phyloP scores from a whole-genome alignment of 2,113 vertebrate species.

The Genyomyrus donnyi region DNA sequence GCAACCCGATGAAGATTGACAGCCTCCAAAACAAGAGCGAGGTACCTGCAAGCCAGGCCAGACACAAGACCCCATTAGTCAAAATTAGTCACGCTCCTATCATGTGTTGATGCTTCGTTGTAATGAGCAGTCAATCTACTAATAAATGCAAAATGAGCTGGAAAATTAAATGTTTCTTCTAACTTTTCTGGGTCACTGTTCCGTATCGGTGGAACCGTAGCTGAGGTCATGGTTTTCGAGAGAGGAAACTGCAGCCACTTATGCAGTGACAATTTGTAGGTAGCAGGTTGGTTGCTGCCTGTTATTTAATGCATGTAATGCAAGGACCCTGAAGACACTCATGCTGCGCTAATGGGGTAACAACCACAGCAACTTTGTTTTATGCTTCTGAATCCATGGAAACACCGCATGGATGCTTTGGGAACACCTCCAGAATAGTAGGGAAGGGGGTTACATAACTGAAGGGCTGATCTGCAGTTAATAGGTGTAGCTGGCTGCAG shows the following conservation, averaged over 20 bases:
- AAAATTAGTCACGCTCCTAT: neutral
- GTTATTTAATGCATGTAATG: neutral
- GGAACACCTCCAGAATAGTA: neutral
- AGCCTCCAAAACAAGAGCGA: neutral
- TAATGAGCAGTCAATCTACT: neutral
- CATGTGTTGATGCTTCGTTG: neutral
- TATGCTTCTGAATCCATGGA: neutral
- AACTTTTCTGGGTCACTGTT: neutral
- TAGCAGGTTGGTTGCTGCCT: neutral
- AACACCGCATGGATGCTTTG: neutral
- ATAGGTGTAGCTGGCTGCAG: neutral
- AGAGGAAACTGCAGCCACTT: neutral
- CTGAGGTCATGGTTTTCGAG: neutral
- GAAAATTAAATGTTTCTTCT: neutral
- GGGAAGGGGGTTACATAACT: neutral
- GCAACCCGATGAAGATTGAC: neutral
- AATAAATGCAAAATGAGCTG: neutral
- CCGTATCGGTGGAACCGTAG: neutral
- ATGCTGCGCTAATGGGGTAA: neutral
- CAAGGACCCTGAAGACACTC: neutral
- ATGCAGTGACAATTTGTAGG: neutral
- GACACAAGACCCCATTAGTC: neutral
- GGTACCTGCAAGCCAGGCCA: neutral
- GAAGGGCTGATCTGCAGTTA: neutral
- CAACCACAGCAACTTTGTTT: neutral